These are phyloP conservation scores for Polypterus senegalus DNA, from an alignment of 2,113 vertebrate species.

Conservation along the genomic window DNA sequence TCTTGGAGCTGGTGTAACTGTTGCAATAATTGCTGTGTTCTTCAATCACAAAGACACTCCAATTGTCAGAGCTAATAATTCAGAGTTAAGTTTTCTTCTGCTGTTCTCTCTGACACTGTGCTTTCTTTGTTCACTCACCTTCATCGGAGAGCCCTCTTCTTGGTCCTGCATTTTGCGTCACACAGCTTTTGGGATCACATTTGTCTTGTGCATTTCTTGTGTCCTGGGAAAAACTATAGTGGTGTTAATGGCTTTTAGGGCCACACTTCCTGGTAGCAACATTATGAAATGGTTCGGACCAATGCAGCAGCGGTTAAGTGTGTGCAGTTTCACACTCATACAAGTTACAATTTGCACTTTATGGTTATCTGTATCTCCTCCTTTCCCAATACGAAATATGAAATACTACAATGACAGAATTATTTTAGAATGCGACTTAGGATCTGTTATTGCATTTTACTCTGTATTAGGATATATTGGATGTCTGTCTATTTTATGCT, in stretches of 20 bases:
- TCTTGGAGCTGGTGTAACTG: neutral
- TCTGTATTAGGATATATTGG: constrained; percentile 6
- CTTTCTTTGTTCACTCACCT: constrained; percentile 2
- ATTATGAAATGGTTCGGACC: constrained; percentile 5
- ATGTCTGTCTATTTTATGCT: neutral
- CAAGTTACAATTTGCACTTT: neutral
- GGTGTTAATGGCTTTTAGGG: constrained; percentile 3
- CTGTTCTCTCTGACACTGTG: neutral
- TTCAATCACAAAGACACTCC: neutral
- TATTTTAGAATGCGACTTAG: constrained; percentile 2
- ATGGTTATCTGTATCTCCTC: neutral
- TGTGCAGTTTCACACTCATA: neutral
- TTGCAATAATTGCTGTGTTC: neutral
- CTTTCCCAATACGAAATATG: constrained; percentile 1
- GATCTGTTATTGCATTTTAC: constrained; percentile 1
- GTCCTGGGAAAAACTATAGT: constrained; percentile 5
- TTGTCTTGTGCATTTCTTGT: constrained; percentile 1
- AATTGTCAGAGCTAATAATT: constrained; percentile 1
- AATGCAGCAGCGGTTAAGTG: neutral
- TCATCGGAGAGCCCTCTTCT: constrained; percentile 1
- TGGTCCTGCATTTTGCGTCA: constrained; percentile 5
- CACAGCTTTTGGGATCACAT: constrained; percentile 2
- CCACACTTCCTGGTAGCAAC: constrained; percentile 1
- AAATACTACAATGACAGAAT: neutral
- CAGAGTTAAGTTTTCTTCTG: neutral